phyloP scores from a whole-genome alignment of 2,888 invertebrate genomes.

The Digitonthophagus gazella region DNA sequence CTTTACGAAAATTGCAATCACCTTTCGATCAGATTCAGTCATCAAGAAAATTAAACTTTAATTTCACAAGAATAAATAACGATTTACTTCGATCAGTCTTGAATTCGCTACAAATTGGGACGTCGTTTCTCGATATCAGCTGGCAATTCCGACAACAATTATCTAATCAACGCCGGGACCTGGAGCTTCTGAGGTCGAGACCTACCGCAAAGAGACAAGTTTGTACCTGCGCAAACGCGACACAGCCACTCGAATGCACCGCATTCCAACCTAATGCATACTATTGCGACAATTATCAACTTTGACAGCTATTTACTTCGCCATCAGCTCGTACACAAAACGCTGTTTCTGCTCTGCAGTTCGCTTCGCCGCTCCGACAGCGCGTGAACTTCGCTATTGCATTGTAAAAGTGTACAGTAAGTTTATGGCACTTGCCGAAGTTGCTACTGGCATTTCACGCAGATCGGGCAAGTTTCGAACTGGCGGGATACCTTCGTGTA shows the following conservation, averaged over 20 bases:
- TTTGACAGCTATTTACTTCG: not conserved
- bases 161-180: no score
- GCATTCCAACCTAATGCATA: not conserved
- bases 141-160: no score
- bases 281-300: not conserved
- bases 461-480: not conserved
- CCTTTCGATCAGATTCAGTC: no score
- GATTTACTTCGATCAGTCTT: no score
- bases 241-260: not conserved
- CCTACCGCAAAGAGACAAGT: not conserved
- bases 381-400: slow-evolving; percentile 11
- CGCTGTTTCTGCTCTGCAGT: not conserved
- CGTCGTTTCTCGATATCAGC: no score
- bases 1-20: no score
- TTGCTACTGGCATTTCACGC: slow-evolving; percentile 9
- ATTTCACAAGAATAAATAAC: no score
- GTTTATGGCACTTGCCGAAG: slow-evolving; percentile 14
- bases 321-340: not conserved
- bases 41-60: no score
- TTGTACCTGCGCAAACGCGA: not conserved
- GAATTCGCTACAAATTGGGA: no score
- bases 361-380: not conserved
- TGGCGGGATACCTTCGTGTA: no score
- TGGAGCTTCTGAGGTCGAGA: not conserved
- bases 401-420: slow-evolving; percentile 16